Evolutionary conservation across 2,113 vertebrate species (phyloP).

Genomic region (Coptodon rendalli): DNA sequence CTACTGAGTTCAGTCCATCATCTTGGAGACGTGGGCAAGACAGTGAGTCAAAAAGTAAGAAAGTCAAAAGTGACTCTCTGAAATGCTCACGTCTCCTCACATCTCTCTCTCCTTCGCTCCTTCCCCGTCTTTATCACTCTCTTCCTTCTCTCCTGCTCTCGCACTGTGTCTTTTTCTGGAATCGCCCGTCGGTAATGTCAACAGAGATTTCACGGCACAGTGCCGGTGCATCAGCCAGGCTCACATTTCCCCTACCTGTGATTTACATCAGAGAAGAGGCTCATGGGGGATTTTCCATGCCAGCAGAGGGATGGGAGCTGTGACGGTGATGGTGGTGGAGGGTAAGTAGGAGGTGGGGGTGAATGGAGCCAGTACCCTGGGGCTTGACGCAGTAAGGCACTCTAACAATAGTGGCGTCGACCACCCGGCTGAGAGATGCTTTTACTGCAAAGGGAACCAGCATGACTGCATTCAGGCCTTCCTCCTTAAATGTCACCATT

Average conservation of each 20-base stretch:
- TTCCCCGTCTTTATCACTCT: constrained; percentile 25
- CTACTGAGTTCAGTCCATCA: constrained; percentile 1
- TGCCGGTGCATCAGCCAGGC: constrained; percentile 53
- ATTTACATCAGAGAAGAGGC: constrained; percentile 68
- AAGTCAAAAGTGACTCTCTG: constrained; percentile 36
- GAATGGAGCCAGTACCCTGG: constrained; percentile 11
- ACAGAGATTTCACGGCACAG: constrained; percentile 68
- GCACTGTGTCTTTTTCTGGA: constrained; percentile 54
- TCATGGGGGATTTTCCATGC: constrained; percentile 60
- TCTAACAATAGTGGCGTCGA: constrained; percentile 47
- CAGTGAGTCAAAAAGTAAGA: constrained; percentile 6
- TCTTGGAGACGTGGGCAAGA: neutral
- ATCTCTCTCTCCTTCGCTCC: constrained; percentile 1
- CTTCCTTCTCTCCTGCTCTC: neutral
- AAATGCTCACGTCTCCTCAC: constrained; percentile 24
- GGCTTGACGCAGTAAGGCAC: constrained; percentile 38
- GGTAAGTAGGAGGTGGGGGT: neutral
- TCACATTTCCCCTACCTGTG: constrained; percentile 62
- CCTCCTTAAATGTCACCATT: constrained; percentile 33
- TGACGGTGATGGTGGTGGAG: neutral
- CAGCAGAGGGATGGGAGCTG: neutral
- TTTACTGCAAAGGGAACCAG: constrained; percentile 41
- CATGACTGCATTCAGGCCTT: constrained; percentile 21
- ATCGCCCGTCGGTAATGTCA: constrained; percentile 62
- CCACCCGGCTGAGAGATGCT: constrained; percentile 46